These are phyloP conservation scores for Ypsolopha scabrella DNA, from an alignment of 2,888 invertebrate genomes.

Conservation along the genomic window DNA sequence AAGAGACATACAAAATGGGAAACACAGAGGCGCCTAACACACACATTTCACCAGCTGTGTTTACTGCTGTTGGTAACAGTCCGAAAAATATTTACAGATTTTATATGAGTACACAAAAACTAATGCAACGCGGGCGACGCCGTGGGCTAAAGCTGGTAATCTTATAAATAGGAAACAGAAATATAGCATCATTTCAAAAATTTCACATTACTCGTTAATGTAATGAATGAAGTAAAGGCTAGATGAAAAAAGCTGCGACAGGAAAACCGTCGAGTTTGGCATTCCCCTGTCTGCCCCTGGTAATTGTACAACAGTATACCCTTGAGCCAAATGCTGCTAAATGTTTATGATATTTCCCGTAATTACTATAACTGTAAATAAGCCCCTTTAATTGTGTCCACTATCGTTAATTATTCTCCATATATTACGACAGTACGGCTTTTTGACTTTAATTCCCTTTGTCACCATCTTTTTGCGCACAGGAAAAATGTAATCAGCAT, in stretches of 20 bases:
- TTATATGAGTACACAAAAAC: no score
- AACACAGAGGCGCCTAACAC: no score
- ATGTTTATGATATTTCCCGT: conserved; percentile 58
- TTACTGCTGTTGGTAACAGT: no score
- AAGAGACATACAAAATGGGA: no score
- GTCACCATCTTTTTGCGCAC: background rate
- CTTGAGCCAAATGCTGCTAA: conserved; percentile 23
- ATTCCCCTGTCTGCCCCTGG: conserved; percentile 20
- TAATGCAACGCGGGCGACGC: no score
- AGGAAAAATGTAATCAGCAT: conserved; percentile 3
- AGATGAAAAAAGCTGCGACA: conserved; percentile 28
- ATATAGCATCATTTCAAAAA: no score
- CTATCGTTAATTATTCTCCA: conserved; percentile 30
- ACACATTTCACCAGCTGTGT: no score
- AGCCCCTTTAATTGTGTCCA: conserved; percentile 30
- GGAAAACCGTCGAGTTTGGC: conserved; percentile 39
- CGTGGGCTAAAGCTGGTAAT: no score
- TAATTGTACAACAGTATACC: conserved; percentile 35
- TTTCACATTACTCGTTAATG: no score
- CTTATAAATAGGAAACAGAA: no score
- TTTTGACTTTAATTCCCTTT: background rate
- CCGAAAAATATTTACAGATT: no score
- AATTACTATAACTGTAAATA: conserved; percentile 50
- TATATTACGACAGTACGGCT: conserved; percentile 14
- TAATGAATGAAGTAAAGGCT: background rate